Base-by-base conservation (phyloP, 1,140 invertebrate genomes). In the Drosophila ercepeae region DNA sequence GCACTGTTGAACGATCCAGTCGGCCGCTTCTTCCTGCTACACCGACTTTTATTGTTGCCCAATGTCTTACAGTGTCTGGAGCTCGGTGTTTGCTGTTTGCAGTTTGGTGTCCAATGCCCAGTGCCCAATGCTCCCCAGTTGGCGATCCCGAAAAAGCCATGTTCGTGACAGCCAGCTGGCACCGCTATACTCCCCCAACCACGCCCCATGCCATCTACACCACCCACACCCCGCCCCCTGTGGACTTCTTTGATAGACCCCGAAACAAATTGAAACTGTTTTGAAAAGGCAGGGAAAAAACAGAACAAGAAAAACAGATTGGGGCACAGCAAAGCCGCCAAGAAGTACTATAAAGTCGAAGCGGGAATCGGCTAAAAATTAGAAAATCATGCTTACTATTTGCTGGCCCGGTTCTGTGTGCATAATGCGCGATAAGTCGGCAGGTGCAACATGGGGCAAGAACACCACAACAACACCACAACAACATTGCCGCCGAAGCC, bases 1-100 rank as follows among this genome's bases (percentile, higher is more conserved):
- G n/a, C n/a, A n/a, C n/a, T n/a, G n/a, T n/a, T n/a, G n/a, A n/a
- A 61, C 79, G 81, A 84, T 76, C 60, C 81, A 84, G 81, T 86
- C 75, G 81, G 82, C 58, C 77, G 81, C 59, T 74, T 86, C 81
- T 86, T 86, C 81, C 81, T 88, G 76, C 76, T 73, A 63, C 58
- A 51, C 44, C 60, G 53, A 41, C 57, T 68, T 29, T 63, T 78
- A 55, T 55, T 52, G 64, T 78, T 83, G 65, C 59, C 57, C 69
- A 42, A 69, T 39, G 8, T 39, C 36, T 16, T 13, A 14, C 9
- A 39, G 36, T 76, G 78, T 73, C 42, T 55, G 52, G 65, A 71
- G 55, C n/a, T n/a, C n/a, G n/a, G n/a, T n/a, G n/a, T n/a, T n/a
- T n/a, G n/a, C n/a, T n/a, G n/a, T n/a, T n/a, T n/a, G n/a, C n/a